Conservation (phyloP, 1,140 invertebrate genomes). For the Venustaconcha ellipsiformis region DNA sequence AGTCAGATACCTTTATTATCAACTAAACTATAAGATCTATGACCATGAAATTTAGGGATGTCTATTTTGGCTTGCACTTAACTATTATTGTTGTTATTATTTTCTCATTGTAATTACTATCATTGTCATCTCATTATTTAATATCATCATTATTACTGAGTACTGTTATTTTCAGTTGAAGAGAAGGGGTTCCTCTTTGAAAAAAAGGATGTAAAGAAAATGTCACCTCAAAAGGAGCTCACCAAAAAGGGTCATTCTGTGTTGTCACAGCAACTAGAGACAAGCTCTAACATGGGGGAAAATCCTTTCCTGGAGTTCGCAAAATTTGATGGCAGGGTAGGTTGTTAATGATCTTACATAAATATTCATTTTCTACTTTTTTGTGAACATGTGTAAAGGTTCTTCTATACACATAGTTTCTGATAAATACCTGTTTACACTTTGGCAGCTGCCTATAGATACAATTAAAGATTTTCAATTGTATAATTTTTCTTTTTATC, state of each 20-base stretch:
- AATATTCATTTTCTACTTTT: neutral
- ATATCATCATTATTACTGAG: no score
- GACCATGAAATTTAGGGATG: no score
- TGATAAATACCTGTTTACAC: no score
- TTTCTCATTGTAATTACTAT: neutral
- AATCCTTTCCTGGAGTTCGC: constrained; percentile 92
- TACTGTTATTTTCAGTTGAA: constrained; percentile 65
- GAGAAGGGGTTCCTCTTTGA: constrained; percentile 80
- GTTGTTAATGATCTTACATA: constrained; percentile 13
- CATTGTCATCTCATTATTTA: no score
- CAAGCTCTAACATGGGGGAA: constrained; percentile 79
- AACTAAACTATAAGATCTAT: no score
- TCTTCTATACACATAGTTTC: no score
- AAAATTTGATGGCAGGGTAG: constrained; percentile 84
- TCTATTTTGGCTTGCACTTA: no score
- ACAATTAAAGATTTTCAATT: no score
- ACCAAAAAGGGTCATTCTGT: constrained; percentile 64
- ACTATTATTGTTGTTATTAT: neutral
- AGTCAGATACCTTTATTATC: no score
- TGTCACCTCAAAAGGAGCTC: constrained; percentile 18
- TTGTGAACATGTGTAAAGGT: no score
- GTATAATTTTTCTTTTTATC: no score
- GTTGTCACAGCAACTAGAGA: constrained; percentile 80
- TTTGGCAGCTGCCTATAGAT: no score
- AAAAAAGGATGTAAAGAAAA: constrained; percentile 54